Conservation (phyloP, 2,797 vertebrate genomes). For the Poeciliopsis gracilis region DNA sequence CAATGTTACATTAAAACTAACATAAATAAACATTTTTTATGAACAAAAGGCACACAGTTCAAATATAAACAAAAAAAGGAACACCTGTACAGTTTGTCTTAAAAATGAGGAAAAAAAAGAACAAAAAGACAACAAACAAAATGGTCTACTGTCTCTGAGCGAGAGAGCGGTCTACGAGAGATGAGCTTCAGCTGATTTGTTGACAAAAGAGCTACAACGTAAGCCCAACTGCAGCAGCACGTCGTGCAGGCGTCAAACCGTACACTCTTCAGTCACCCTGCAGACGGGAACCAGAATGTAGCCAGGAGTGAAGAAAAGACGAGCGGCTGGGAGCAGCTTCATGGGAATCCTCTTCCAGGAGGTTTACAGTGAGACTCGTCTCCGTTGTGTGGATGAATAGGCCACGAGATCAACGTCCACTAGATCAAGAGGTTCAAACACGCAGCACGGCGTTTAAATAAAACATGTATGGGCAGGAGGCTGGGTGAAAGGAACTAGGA, state of each 20-base stretch:
- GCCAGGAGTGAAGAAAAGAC: conserved; percentile 48
- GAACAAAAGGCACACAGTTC: conserved; percentile 93
- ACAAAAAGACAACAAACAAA: conserved; percentile 50
- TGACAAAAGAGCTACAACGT: conserved; percentile 49
- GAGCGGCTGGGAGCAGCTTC: conserved; percentile 52
- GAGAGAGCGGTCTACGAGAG: conserved; percentile 55
- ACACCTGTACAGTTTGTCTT: conserved; percentile 88
- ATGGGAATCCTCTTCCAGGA: conserved; percentile 57
- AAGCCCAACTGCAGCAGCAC: conserved; percentile 34
- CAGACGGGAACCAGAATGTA: conserved; percentile 36
- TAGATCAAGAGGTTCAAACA: conserved; percentile 67
- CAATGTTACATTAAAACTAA: conserved; percentile 89
- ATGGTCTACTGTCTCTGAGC: conserved; percentile 63
- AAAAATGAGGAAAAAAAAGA: conserved; percentile 39
- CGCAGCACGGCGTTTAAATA: conserved; percentile 31
- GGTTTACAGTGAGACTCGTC: conserved; percentile 54
- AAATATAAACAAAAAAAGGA: conserved; percentile 88
- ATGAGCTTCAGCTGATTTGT: conserved; percentile 57
- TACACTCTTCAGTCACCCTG: conserved; percentile 48
- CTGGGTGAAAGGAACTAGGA: conserved; percentile 51
- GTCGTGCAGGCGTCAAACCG: conserved; percentile 49
- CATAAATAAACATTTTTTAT: conserved; percentile 94
- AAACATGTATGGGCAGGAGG: conserved; percentile 35
- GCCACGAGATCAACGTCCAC: conserved; percentile 69
- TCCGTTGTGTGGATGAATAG: conserved; percentile 61